These are phyloP conservation scores for Aricia agestis DNA, from an alignment of 1,140 invertebrate species.

Conservation along the genomic window DNA sequence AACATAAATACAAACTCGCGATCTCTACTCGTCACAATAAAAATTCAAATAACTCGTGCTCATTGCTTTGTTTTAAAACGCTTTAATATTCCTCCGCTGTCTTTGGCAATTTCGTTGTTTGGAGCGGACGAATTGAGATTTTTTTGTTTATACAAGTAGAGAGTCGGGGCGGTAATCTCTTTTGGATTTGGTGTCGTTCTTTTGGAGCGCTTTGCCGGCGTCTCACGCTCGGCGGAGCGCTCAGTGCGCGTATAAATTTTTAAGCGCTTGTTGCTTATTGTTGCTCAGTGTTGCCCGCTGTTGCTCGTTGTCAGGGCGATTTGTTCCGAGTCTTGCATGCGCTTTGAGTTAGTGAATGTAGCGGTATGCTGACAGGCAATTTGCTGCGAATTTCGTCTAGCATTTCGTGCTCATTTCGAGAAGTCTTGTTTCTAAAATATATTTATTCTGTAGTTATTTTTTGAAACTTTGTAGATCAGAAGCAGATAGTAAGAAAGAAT, in stretches of 20 bases:
- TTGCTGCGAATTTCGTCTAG: background rate
- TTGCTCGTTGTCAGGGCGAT: slow-evolving; percentile 44
- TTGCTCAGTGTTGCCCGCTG: slow-evolving; percentile 19
- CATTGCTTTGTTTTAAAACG: slow-evolving; percentile 61
- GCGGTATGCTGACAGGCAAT: background rate
- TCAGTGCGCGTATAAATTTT: slow-evolving; percentile 68
- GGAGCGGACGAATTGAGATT: slow-evolving; percentile 66
- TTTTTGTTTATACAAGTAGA: slow-evolving; percentile 73
- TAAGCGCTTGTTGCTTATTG: slow-evolving; percentile 36
- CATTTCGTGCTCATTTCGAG: background rate
- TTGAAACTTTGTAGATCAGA: too few species aligned
- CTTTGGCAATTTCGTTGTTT: slow-evolving; percentile 70
- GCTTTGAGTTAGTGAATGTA: background rate
- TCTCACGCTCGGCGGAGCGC: slow-evolving; percentile 48
- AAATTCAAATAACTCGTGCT: slow-evolving; percentile 62
- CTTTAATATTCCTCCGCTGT: slow-evolving; percentile 70
- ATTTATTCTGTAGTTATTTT: slow-evolving; percentile 28
- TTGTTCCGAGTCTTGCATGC: slow-evolving; percentile 17
- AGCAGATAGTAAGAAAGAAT: too few species aligned
- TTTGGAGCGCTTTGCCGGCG: slow-evolving; percentile 54
- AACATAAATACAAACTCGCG: background rate
- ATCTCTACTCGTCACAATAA: slow-evolving; percentile 48
- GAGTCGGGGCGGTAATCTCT: slow-evolving; percentile 72
- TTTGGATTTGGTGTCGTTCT: slow-evolving; percentile 70
- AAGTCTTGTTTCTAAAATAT: background rate